Percentiles rank a stretch among this genome's conserved stretches.
Conservation (phyloP, 2,113 vertebrate species). For the Oncorhynchus mykiss region DNA sequence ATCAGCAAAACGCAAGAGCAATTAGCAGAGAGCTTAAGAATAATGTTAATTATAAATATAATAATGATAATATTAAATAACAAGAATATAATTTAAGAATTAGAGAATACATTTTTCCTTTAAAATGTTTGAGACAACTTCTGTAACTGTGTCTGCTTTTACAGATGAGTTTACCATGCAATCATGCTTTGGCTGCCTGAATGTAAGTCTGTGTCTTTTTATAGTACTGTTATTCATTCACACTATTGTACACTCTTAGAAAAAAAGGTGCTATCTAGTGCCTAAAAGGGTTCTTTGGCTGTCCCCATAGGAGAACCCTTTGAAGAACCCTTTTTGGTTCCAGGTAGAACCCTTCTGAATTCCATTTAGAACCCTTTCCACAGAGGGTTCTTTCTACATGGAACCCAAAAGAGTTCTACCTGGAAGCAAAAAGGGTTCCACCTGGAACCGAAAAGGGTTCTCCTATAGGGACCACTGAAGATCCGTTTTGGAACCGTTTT, state of each 20-base stretch:
- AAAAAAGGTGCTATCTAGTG: too few species aligned
- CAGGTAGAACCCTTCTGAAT: too few species aligned
- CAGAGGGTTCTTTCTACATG: too few species aligned
- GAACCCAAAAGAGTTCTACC: too few species aligned
- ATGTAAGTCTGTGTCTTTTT: conserved; percentile 68
- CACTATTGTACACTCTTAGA: conserved; percentile 34
- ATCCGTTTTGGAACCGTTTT: too few species aligned
- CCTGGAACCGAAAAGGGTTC: too few species aligned
- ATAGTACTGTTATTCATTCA: conserved; percentile 73
- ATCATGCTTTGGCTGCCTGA: conserved; percentile 78
- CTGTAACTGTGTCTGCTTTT: conserved; percentile 56
- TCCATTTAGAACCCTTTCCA: too few species aligned
- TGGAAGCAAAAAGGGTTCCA: too few species aligned
- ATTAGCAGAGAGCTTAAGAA: conserved; percentile 66
- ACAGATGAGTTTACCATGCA: conserved; percentile 77
- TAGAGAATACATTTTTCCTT: conserved; percentile 68
- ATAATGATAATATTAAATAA: conserved; percentile 72
- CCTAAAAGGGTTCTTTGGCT: too few species aligned
- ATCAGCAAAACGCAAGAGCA: conserved; percentile 58
- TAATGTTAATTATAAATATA: conserved; percentile 74
- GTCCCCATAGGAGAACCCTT: too few species aligned
- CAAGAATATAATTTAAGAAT: conserved; percentile 71
- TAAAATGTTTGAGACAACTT: conserved; percentile 66
- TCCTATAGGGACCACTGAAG: too few species aligned
- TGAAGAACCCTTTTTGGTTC: too few species aligned